Base-by-base conservation (phyloP, 1,140 invertebrate species). In the Habropoda laboriosa region DNA sequence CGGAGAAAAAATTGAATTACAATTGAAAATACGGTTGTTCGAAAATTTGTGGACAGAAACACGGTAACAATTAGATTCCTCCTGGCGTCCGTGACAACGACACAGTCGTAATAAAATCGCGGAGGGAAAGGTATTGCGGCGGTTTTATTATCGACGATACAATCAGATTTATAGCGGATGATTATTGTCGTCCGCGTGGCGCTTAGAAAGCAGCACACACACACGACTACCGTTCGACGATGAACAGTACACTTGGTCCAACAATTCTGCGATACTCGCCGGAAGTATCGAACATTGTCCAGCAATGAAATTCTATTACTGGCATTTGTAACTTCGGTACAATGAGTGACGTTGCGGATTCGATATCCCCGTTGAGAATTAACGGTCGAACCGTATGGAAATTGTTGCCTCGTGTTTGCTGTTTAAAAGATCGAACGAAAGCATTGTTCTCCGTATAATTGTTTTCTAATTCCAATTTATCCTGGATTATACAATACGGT, bases 141-240 rank as follows among this genome's bases (percentile, higher is more conserved):
- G 30, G 40, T 47, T 58, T 35, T 60, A 72, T n/a, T n/a, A n/a
- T n/a, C n/a, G n/a, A n/a, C n/a, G n/a, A n/a, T n/a, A n/a, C n/a
- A n/a, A n/a, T n/a, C n/a, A n/a, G n/a, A n/a, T 60, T 72, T 45
- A 60, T 60, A 12, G 55, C 55, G 32, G 13, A 47, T 49, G 55
- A 73, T 73, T 73, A 68, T 68, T 68, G 49, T 68, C 49, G 53
- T 68, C 66, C 38, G 16, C 13, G 38, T 32, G 38, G 13, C 57
- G 32, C 42, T 63, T 49, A 63, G 42, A 32, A 72, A 60, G 35
- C 70, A 24, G 13, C 12, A 49, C 30, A 57, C 57, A 49, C 24
- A 18, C 18, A 16, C 18, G 0, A 8, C 40, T 61, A 13, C 30
- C 40, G 21, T n/a, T n/a, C n/a, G 10, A 45, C 40, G 70, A 30